Percentiles rank a stretch among this genome's conserved stretches.
Conservation (phyloP, 2,113 vertebrate species). For the Talpa occidentalis region DNA sequence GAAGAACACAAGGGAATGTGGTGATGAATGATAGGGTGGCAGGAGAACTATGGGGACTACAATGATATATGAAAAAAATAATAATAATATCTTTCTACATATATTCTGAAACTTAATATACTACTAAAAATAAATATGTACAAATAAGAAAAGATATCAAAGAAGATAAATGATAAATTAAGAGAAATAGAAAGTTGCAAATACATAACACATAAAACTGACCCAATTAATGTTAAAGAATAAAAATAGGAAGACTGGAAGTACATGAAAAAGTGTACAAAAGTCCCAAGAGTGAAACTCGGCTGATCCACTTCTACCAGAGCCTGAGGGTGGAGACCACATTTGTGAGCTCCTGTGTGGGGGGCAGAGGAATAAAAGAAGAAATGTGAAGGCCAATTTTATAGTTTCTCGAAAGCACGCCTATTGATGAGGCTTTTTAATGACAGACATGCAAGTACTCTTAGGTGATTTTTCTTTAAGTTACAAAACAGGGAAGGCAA, state of each 20-base stretch:
- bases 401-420: neutral
- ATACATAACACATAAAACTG: neutral
- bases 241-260: neutral
- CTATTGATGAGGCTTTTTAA: neutral
- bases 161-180: neutral
- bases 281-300: neutral
- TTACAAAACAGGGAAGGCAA: neutral
- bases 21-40: too few species aligned
- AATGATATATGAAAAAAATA: too few species aligned
- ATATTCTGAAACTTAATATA: neutral
- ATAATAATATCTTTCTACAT: neutral
- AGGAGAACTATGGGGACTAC: too few species aligned
- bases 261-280: neutral
- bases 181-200: neutral
- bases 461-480: neutral
- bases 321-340: neutral
- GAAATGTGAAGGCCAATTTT: neutral
- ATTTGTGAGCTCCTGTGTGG: accelerated
- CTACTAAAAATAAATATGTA: neutral
- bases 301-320: neutral
- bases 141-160: neutral
- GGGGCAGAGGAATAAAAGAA: neutral
- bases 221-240: neutral
- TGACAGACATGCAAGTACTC: neutral
- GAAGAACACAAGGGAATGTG: too few species aligned